Conservation (phyloP, 2,113 vertebrate genomes). For the Pleuronectes platessa region DNA sequence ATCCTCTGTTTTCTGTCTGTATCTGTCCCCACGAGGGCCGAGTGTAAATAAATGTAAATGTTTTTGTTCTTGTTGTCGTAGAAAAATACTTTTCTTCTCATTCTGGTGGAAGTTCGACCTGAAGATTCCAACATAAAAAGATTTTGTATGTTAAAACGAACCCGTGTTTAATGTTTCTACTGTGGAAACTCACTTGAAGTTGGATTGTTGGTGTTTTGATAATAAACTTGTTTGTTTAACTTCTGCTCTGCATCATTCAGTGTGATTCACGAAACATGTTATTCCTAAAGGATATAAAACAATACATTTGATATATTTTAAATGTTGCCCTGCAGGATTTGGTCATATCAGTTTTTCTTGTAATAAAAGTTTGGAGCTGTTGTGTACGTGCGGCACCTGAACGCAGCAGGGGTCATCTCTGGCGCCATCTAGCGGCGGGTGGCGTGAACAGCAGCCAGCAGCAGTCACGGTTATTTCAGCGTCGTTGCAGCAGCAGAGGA, state of each 20-base stretch:
- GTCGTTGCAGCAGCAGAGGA: slow-evolving; percentile 37
- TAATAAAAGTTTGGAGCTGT: background rate
- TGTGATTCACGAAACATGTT: too few relatives aligned
- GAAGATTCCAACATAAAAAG: background rate
- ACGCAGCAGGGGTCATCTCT: background rate
- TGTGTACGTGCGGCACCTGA: background rate
- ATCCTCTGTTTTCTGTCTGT: background rate
- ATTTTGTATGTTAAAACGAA: background rate
- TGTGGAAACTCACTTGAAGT: background rate
- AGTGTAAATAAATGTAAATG: slow-evolving; percentile 77
- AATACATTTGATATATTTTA: too few relatives aligned
- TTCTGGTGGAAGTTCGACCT: background rate
- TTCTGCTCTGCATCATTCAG: too few relatives aligned
- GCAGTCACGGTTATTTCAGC: background rate
- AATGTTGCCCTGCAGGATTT: too few relatives aligned
- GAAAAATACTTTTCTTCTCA: background rate
- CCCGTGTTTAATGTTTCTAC: background rate
- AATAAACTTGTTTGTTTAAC: slow-evolving; percentile 41
- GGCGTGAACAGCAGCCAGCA: background rate
- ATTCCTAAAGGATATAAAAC: too few relatives aligned
- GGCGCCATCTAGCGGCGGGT: slow-evolving; percentile 28
- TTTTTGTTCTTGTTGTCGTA: slow-evolving; percentile 25
- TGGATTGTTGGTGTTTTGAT: slow-evolving; percentile 28
- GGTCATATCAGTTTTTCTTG: background rate
- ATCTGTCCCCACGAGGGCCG: background rate